Percentiles rank a stretch among this genome's conserved stretches.
Conservation (phyloP, 92 coral and sea anemone genomes). For the Actinostola sp. region DNA sequence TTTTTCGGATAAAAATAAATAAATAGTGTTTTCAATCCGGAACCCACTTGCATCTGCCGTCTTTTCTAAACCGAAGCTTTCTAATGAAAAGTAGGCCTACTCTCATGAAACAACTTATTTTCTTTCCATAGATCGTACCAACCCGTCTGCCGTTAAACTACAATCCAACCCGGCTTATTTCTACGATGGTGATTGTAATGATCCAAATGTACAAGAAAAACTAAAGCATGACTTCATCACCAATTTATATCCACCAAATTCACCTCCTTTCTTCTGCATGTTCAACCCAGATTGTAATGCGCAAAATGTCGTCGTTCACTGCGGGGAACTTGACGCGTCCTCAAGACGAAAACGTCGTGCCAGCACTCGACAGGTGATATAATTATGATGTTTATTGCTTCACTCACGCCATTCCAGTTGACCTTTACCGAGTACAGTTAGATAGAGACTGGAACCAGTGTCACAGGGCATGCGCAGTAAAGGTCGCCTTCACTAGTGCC, state of each 20-base stretch:
- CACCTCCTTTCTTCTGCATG: slow-evolving; percentile 64
- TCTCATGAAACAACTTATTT: not conserved
- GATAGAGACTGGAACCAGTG: no score
- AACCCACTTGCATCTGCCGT: no score
- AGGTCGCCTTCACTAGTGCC: no score
- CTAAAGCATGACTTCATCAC: slow-evolving; percentile 33
- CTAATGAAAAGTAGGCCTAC: no score
- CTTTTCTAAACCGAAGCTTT: no score
- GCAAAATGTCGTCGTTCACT: slow-evolving; percentile 41
- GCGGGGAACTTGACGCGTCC: slow-evolving; percentile 60
- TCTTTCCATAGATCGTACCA: slow-evolving; percentile 45
- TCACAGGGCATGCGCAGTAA: no score
- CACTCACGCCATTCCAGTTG: no score
- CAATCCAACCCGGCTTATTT: slow-evolving; percentile 33
- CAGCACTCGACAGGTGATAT: slow-evolving; percentile 48
- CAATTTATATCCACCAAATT: slow-evolving; percentile 12
- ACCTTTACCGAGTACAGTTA: no score
- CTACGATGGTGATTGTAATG: slow-evolving; percentile 73
- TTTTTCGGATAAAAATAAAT: no score
- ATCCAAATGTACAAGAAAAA: slow-evolving; percentile 56
- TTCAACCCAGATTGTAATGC: slow-evolving; percentile 26
- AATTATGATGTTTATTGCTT: no score
- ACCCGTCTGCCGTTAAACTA: slow-evolving; percentile 38
- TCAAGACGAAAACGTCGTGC: slow-evolving; percentile 55
- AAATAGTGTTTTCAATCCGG: no score